A percentile compares a stretch with the other conserved stretches of the same genome.
Conservation (phyloP, 1,140 invertebrate genomes). For the Campodea augens region DNA sequence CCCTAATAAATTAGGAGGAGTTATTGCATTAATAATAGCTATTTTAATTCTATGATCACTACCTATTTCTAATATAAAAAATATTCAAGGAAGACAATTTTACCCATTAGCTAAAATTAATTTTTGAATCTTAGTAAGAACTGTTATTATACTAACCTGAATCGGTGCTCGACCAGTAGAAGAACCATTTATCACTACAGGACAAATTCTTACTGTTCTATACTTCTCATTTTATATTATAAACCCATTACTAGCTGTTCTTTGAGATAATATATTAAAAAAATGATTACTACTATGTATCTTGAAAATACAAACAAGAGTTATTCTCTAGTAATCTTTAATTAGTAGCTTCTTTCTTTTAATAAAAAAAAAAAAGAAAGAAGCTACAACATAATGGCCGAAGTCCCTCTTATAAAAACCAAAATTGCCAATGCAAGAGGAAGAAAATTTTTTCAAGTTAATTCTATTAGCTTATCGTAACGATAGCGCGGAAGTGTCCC, state of each 20-base stretch:
- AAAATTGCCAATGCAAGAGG: constrained; percentile 28
- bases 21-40: constrained; percentile 38
- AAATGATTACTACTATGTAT: too few species aligned
- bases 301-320: constrained; percentile 42
- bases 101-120: constrained; percentile 34
- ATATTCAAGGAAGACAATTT: constrained; percentile 30
- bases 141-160: constrained; percentile 39
- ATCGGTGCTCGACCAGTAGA: constrained; percentile 39
- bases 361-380: neutral
- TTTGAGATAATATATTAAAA: too few species aligned
- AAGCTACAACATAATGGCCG: constrained; percentile 3
- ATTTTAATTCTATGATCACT: constrained; percentile 38
- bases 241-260: constrained; percentile 24
- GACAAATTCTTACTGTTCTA: constrained; percentile 34
- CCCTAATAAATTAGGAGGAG: constrained; percentile 50
- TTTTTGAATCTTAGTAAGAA: constrained; percentile 33
- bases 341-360: neutral
- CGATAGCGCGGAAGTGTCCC: constrained; percentile 32
- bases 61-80: constrained; percentile 30
- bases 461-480: constrained; percentile 39
- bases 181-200: constrained; percentile 34
- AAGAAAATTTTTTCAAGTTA: constrained; percentile 33
- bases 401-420: too few species aligned
- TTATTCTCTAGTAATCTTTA: neutral
- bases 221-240: constrained; percentile 35